Percentiles rank a stretch among this genome's conserved stretches.
phyloP scores from a whole-genome alignment of 2,888 invertebrate species.

The Limnephilus rhombicus region DNA sequence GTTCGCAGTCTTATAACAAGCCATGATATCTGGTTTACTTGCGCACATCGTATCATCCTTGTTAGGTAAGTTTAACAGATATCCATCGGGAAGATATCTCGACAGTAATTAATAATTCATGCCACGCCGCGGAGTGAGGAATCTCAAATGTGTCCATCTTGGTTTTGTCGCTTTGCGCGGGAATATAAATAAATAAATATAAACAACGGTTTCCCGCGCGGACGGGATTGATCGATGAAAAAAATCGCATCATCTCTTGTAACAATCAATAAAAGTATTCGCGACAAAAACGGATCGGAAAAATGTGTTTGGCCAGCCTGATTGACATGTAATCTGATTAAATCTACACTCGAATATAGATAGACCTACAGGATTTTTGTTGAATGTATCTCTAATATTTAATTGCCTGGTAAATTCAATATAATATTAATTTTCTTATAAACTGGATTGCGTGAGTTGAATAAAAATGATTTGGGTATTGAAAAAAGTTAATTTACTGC shows the following conservation, averaged over 20 bases:
- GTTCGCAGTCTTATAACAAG: neutral
- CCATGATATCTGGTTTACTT: neutral
- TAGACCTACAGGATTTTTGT: neutral
- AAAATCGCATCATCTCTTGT: constrained; percentile 20
- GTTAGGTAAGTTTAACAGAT: neutral
- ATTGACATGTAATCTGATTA: constrained; percentile 53
- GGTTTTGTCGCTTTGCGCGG: neutral
- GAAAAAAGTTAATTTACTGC: too few species aligned
- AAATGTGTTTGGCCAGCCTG: neutral
- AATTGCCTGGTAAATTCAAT: neutral
- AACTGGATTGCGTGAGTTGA: neutral
- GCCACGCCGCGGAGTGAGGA: neutral
- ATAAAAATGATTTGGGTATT: too few species aligned
- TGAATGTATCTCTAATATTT: neutral
- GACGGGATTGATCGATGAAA: constrained; percentile 16
- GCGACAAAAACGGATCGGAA: constrained; percentile 10
- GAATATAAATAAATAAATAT: neutral
- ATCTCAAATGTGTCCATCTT: constrained; percentile 3
- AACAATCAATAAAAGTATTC: neutral
- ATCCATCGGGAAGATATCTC: neutral
- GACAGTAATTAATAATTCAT: constrained; percentile 20
- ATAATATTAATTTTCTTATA: neutral
- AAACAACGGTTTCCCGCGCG: constrained; percentile 22
- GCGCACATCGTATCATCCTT: neutral
- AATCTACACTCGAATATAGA: constrained; percentile 41